Evolutionary conservation across 64 coral and sea anemone genomes (phyloP).

Genomic region (Pachyseris speciosa): DNA sequence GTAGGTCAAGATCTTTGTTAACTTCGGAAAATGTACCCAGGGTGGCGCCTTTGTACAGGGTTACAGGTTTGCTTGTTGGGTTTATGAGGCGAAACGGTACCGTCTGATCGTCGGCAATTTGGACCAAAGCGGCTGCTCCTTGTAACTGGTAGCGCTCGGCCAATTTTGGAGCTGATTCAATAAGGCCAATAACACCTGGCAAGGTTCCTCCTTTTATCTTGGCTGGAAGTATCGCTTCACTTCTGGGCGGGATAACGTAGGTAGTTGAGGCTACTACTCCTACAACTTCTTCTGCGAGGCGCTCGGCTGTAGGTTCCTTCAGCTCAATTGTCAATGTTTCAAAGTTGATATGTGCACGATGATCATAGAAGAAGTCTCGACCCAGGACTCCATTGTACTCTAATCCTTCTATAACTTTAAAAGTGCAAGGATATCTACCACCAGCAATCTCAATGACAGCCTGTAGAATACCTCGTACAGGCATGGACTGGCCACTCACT

Average conservation of each 20-base stretch:
- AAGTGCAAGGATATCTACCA: slow-evolving; percentile 16
- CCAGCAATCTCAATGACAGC: not conserved
- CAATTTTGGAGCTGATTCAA: not conserved
- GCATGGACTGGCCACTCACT: not conserved
- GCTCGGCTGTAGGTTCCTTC: not conserved
- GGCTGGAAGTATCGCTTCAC: slow-evolving; percentile 10
- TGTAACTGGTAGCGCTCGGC: slow-evolving; percentile 27
- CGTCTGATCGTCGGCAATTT: not conserved
- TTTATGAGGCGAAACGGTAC: slow-evolving; percentile 41
- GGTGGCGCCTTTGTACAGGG: not conserved
- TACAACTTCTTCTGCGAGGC: not conserved
- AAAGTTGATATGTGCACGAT: slow-evolving; percentile 42
- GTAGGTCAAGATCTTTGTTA: not conserved
- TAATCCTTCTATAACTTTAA: not conserved
- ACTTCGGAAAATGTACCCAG: not conserved
- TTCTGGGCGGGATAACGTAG: slow-evolving; percentile 5
- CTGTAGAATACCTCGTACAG: not conserved
- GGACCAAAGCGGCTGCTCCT: slow-evolving; percentile 8
- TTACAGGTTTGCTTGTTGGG: not conserved
- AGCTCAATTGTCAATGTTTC: not conserved
- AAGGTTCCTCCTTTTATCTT: not conserved
- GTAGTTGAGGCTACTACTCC: not conserved
- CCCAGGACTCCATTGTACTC: slow-evolving; percentile 57
- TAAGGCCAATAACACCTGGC: not conserved
- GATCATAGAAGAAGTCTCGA: slow-evolving; percentile 48